These are phyloP conservation scores for Biston betularia DNA, from an alignment of 2,888 invertebrate genomes.

Conservation along the genomic window DNA sequence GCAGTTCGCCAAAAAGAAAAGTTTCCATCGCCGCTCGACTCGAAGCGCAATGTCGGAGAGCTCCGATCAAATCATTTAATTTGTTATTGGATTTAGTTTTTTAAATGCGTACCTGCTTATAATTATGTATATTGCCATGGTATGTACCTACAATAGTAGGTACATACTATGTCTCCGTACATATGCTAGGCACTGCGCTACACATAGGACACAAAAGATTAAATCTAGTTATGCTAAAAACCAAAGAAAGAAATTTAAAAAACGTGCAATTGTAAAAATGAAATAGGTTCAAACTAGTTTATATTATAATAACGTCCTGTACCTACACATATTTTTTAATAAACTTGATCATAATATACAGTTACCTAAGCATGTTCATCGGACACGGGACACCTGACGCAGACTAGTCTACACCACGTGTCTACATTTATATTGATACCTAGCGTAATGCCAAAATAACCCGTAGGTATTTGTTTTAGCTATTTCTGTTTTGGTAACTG, in stretches of 20 bases:
- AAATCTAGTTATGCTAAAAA: no score
- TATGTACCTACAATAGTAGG: no score
- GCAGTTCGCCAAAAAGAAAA: constrained; percentile 79
- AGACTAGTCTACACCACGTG: no score
- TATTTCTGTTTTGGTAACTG: background rate
- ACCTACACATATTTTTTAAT: background rate
- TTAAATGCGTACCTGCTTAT: background rate
- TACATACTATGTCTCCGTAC: background rate
- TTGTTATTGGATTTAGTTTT: background rate
- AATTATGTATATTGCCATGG: background rate
- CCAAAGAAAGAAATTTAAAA: no score
- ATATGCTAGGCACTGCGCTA: background rate
- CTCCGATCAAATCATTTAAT: constrained; percentile 55
- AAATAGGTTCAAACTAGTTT: no score
- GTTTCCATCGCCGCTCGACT: constrained; percentile 75
- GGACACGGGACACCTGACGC: no score
- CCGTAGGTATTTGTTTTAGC: background rate
- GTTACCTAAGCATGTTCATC: background rate
- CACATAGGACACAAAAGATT: no score
- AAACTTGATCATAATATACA: background rate
- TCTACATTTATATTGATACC: no score
- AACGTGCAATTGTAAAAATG: no score
- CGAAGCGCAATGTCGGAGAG: constrained; percentile 62
- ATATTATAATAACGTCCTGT: no score
- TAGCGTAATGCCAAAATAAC: no score